Evolutionary conservation across 2,888 invertebrate species (phyloP).

Genomic region (Orchestes rusci): DNA sequence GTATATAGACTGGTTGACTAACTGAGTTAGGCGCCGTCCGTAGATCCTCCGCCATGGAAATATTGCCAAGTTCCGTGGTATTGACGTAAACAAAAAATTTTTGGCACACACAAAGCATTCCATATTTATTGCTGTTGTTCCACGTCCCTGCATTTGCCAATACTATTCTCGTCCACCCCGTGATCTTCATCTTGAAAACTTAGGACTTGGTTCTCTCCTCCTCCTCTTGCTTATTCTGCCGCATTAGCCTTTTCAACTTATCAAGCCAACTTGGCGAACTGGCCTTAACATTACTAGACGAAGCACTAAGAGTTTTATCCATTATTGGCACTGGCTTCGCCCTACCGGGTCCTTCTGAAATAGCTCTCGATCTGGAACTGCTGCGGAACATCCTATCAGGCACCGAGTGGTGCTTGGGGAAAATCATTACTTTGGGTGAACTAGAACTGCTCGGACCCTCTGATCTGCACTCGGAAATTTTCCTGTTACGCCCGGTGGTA

Average conservation of each 20-base stretch:
- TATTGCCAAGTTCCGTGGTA: no score
- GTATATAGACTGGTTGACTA: no score
- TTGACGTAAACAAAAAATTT: no score
- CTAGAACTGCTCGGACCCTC: slow-evolving; percentile 51
- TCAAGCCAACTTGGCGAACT: slow-evolving; percentile 61
- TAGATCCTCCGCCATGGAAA: no score
- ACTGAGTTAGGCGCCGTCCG: no score
- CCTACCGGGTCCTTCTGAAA: slow-evolving; percentile 43
- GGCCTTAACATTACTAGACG: slow-evolving; percentile 57
- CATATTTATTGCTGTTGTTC: no score
- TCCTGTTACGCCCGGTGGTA: slow-evolving; percentile 56
- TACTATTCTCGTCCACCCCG: no score
- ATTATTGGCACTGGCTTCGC: slow-evolving; percentile 30
- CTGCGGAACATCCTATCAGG: slow-evolving; percentile 58
- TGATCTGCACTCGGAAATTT: slow-evolving; percentile 68
- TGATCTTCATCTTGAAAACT: no score
- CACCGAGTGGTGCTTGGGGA: slow-evolving; percentile 56
- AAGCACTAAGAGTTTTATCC: slow-evolving; percentile 43
- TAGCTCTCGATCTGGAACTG: slow-evolving; percentile 48
- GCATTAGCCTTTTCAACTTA: slow-evolving; percentile 66
- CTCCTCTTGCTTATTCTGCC: slow-evolving; percentile 30
- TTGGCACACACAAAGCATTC: no score
- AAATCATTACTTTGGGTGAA: slow-evolving; percentile 53
- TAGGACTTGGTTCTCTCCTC: no score
- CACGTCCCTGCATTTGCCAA: no score